phyloP scores from a whole-genome alignment of 1,140 invertebrate genomes.

The Mycetomoellerius zeteki region DNA sequence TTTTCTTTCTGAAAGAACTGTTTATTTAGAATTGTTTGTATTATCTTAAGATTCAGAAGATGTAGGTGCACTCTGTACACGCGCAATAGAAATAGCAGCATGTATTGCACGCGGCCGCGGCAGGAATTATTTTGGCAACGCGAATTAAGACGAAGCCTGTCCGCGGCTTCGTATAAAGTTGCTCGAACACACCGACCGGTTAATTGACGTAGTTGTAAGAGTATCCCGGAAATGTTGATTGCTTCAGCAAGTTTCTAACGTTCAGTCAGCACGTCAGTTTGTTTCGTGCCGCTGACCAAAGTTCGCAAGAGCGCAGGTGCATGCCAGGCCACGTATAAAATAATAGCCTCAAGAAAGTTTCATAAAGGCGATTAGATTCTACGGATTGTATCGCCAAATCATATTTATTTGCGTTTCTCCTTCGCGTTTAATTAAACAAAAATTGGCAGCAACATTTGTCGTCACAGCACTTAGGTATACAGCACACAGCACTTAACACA shows the following conservation, averaged over 20 bases:
- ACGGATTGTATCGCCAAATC: not conserved
- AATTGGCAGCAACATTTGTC: not conserved
- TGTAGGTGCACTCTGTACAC: not conserved
- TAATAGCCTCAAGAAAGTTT: constrained; percentile 46
- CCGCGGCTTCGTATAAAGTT: constrained; percentile 68
- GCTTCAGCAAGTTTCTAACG: constrained; percentile 73
- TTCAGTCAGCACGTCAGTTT: constrained; percentile 75
- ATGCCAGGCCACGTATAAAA: constrained; percentile 34
- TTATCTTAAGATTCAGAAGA: not conserved
- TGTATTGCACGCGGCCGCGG: constrained; percentile 41
- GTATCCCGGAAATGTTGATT: constrained; percentile 77
- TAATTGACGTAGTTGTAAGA: constrained; percentile 75
- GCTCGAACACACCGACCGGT: constrained; percentile 61
- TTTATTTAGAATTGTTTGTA: not conserved
- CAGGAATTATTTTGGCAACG: constrained; percentile 65
- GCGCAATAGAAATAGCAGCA: constrained; percentile 26
- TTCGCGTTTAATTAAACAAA: constrained; percentile 27
- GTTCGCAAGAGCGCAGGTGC: constrained; percentile 61
- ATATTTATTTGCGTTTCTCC: not conserved
- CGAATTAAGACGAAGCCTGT: constrained; percentile 72
- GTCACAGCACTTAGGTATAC: not conserved
- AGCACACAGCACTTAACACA: too few species aligned
- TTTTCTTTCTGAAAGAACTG: not conserved
- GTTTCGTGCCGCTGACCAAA: constrained; percentile 66
- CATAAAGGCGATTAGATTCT: constrained; percentile 48